These are phyloP conservation scores for Gavialis gangeticus DNA, from an alignment of 2,113 vertebrate genomes.

Conservation along the genomic window DNA sequence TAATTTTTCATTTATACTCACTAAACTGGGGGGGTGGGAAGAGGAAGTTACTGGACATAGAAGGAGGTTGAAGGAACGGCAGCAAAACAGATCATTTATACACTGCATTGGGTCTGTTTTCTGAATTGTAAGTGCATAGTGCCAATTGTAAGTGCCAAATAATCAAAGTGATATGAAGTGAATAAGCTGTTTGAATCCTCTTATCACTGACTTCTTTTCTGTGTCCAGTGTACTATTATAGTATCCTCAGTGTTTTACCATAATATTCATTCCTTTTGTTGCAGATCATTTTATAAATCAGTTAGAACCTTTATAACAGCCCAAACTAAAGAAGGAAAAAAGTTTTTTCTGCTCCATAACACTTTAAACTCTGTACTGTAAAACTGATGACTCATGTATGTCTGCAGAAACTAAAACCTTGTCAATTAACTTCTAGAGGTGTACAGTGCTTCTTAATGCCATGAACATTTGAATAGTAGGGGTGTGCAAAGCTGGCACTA, in stretches of 20 bases:
- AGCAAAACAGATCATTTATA: neutral
- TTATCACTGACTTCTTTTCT: neutral
- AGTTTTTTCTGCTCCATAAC: neutral
- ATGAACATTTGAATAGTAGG: slow-evolving; percentile 19
- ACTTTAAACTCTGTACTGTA: neutral
- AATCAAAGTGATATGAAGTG: neutral
- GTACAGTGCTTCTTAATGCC: neutral
- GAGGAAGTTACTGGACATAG: neutral
- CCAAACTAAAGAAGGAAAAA: neutral
- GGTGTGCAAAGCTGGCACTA: no score
- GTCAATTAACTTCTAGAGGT: neutral
- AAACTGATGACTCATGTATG: neutral
- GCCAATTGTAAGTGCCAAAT: neutral
- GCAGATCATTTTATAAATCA: neutral
- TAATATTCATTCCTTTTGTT: neutral
- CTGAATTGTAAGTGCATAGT: neutral
- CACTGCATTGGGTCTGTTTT: neutral
- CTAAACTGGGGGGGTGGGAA: neutral
- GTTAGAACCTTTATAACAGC: neutral
- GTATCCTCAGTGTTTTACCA: neutral
- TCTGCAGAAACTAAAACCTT: neutral
- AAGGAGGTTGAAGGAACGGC: neutral
- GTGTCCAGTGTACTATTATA: neutral
- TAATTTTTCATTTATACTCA: neutral
- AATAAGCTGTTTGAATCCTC: neutral